These are phyloP conservation scores for Amphiprion clarkii DNA, from an alignment of 2,797 vertebrate species.

Conservation along the genomic window DNA sequence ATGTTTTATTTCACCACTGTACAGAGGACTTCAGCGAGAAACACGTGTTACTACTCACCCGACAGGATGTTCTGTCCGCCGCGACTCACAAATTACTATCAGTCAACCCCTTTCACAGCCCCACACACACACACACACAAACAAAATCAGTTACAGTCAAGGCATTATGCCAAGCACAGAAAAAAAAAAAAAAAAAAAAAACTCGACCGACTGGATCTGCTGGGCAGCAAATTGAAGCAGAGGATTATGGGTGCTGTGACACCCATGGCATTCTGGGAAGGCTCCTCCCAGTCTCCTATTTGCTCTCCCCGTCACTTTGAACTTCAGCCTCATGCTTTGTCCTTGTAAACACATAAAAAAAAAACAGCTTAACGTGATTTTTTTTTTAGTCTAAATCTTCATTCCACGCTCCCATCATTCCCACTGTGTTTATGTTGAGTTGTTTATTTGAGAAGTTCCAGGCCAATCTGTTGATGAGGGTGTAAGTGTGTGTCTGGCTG, in stretches of 20 bases:
- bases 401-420: constrained; percentile 23
- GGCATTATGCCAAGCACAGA: constrained; percentile 54
- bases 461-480: constrained; percentile 39
- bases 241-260: constrained; percentile 68
- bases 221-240: constrained; percentile 67
- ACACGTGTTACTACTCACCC: constrained; percentile 58
- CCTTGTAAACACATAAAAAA: constrained; percentile 46
- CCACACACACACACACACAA: constrained; percentile 13
- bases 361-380: constrained; percentile 42
- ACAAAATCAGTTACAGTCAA: constrained; percentile 54
- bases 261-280: constrained; percentile 68
- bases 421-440: constrained; percentile 26
- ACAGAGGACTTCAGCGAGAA: constrained; percentile 57
- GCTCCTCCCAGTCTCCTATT: constrained; percentile 55
- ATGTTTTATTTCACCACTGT: constrained; percentile 59
- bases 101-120: constrained; percentile 45
- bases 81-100: constrained; percentile 65
- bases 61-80: constrained; percentile 66
- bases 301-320: constrained; percentile 36
- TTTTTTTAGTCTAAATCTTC: constrained; percentile 21
- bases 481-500: constrained; percentile 45
- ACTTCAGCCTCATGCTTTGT: constrained; percentile 44
- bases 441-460: constrained; percentile 24
- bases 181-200: constrained; percentile 15
- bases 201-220: constrained; percentile 76